Conservation (phyloP, 2,113 vertebrate genomes). For the Peucedramus taeniatus region DNA sequence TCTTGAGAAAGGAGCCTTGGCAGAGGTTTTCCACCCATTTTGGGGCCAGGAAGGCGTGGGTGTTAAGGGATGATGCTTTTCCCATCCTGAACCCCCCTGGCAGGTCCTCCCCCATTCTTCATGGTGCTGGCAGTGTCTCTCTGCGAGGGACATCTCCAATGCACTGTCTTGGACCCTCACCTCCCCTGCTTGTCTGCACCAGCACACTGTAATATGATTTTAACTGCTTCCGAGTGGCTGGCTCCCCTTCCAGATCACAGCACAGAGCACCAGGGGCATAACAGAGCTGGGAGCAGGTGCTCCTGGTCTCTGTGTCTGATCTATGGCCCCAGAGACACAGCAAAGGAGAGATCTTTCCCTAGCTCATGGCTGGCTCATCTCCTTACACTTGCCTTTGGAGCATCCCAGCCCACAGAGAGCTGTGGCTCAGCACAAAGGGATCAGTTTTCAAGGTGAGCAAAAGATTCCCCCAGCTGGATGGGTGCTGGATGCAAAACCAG, state of each 20-base stretch:
- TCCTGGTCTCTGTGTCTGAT: background rate
- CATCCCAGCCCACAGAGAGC: background rate
- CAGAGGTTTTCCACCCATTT: background rate
- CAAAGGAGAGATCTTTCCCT: background rate
- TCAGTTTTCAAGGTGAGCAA: background rate
- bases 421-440: background rate
- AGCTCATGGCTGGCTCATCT: background rate
- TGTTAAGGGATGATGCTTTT: background rate
- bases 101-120: background rate
- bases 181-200: background rate
- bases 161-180: slow-evolving; percentile 10
- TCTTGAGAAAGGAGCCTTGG: background rate
- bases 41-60: background rate
- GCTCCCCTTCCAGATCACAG: background rate
- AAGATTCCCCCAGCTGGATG: background rate
- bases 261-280: background rate
- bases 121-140: background rate
- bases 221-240: slow-evolving; percentile 10
- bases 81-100: background rate
- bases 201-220: background rate
- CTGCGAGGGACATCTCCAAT: background rate
- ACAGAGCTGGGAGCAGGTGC: background rate
- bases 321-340: background rate
- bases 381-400: background rate
- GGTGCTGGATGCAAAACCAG: background rate